Evolutionary conservation across 2,113 vertebrate species (phyloP).

Genomic region (Tetraodon nigroviridis): DNA sequence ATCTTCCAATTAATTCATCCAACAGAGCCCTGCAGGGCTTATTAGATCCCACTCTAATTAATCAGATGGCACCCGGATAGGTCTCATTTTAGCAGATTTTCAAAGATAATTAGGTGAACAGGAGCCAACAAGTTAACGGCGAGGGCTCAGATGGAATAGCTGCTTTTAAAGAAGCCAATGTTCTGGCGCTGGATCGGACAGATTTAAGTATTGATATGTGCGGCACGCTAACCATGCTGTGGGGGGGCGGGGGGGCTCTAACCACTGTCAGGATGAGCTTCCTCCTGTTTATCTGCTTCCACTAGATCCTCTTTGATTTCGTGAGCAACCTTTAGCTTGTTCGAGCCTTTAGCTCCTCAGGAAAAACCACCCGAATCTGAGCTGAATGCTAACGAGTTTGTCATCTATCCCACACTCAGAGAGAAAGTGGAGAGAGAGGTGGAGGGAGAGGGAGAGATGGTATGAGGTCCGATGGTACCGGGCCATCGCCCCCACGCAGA

Average conservation of each 20-base stretch:
- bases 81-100: slow-evolving; percentile 51
- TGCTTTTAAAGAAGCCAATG: slow-evolving; percentile 47
- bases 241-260: slow-evolving; percentile 10
- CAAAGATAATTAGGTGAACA: slow-evolving; percentile 62
- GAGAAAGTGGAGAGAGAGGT: too few species aligned
- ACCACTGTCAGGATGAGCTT: neutral
- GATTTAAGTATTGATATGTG: slow-evolving; percentile 31
- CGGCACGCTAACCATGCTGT: slow-evolving; percentile 7
- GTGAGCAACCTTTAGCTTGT: neutral
- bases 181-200: slow-evolving; percentile 17
- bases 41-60: slow-evolving; percentile 58
- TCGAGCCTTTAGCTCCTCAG: slow-evolving; percentile 26
- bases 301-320: neutral
- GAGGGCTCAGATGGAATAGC: slow-evolving; percentile 14
- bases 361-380: slow-evolving; percentile 32
- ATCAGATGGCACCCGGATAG: slow-evolving; percentile 55
- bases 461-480: neutral
- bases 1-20: slow-evolving; percentile 61
- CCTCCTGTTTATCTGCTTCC: too few species aligned
- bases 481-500: too few species aligned
- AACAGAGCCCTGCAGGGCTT: slow-evolving; percentile 32
- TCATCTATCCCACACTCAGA: slow-evolving; percentile 27
- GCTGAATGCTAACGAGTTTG: slow-evolving; percentile 46
- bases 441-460: neutral
- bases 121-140: slow-evolving; percentile 28